Evolutionary conservation across 2,888 invertebrate genomes (phyloP).

Genomic region (Trisateles emortualis): DNA sequence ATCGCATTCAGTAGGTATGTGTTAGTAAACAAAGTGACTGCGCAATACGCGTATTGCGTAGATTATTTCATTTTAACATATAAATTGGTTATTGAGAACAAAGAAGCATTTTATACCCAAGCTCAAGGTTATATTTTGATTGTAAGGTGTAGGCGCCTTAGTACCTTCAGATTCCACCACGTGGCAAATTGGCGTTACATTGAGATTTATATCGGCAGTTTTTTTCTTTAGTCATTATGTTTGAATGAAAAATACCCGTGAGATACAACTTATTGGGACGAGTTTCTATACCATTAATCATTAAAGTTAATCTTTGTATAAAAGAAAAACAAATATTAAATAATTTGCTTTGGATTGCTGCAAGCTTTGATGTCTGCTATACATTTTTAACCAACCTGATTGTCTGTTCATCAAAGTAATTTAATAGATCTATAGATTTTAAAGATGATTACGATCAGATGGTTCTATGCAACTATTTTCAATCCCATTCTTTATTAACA

Average conservation of each 20-base stretch:
- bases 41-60: conserved; percentile 56
- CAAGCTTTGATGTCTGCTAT: no score
- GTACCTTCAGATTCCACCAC: conserved; percentile 33
- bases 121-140: conserved; percentile 48
- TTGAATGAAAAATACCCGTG: conserved; percentile 37
- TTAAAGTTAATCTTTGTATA: neutral
- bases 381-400: no score
- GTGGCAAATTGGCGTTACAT: conserved; percentile 45
- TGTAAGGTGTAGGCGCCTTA: conserved; percentile 28
- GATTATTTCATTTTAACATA: conserved; percentile 58
- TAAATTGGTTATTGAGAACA: conserved; percentile 54
- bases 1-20: conserved; percentile 62
- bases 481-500: no score
- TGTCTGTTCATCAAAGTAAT: no score
- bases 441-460: no score
- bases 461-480: no score
- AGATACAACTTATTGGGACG: conserved; percentile 24
- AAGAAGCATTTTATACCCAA: conserved; percentile 43
- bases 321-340: neutral
- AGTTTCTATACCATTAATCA: conserved; percentile 4
- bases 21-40: conserved; percentile 56
- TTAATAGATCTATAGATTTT: no score
- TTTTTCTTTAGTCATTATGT: conserved; percentile 34
- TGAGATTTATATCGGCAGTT: conserved; percentile 34
- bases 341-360: no score